Percentiles rank a stretch among this genome's conserved stretches.
Conservation (phyloP, 1,140 invertebrate species). For the Drosophila punjabiensis region DNA sequence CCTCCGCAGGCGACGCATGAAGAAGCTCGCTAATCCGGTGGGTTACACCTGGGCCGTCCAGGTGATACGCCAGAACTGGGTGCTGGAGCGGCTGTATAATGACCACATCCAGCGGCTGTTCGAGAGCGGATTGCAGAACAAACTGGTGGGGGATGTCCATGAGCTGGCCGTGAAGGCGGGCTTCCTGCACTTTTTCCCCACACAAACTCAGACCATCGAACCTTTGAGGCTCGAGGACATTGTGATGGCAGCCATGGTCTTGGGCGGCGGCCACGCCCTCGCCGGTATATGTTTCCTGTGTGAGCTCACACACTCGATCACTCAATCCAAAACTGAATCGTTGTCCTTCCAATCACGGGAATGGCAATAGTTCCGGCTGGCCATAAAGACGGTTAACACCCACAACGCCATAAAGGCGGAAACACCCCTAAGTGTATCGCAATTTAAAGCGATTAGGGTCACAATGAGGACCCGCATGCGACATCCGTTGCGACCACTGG, state of each 20-base stretch:
- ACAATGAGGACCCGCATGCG: conserved; percentile 60
- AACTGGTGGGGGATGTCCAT: conserved; percentile 44
- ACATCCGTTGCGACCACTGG: conserved; percentile 25
- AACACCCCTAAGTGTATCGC: conserved; percentile 67
- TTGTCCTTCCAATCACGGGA: conserved; percentile 48
- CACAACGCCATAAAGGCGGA: conserved; percentile 59
- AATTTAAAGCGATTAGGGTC: conserved; percentile 79
- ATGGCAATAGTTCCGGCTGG: conserved; percentile 70
- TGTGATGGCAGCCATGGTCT: conserved; percentile 51
- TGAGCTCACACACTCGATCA: conserved; percentile 29
- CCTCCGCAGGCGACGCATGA: conserved; percentile 35
- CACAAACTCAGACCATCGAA: conserved; percentile 34
- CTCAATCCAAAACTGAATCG: conserved; percentile 22
- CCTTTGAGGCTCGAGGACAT: conserved; percentile 43
- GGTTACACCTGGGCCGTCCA: conserved; percentile 54
- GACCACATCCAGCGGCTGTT: conserved; percentile 38
- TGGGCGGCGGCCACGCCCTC: conserved; percentile 38
- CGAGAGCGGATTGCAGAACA: conserved; percentile 41
- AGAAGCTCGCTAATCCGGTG: conserved; percentile 39
- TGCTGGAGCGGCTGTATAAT: conserved; percentile 34
- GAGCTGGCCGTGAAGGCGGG: conserved; percentile 43
- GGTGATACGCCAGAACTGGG: conserved; percentile 52
- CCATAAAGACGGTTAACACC: conserved; percentile 70
- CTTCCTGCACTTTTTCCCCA: conserved; percentile 46
- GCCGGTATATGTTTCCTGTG: conserved; percentile 43